Evolutionary conservation across 2,888 invertebrate genomes (phyloP).

Genomic region (Pandemis heparana): DNA sequence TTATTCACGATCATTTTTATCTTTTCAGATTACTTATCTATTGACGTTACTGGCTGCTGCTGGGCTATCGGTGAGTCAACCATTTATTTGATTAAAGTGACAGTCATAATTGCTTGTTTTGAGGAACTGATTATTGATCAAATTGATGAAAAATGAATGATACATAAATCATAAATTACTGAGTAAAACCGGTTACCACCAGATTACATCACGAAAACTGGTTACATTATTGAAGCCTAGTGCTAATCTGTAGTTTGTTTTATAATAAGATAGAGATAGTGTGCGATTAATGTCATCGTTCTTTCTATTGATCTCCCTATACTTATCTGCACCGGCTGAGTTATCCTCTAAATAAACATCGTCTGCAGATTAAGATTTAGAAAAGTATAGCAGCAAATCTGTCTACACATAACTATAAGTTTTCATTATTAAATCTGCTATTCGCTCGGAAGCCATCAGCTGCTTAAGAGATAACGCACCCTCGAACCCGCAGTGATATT

Average conservation of each 20-base stretch:
- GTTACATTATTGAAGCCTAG: neutral
- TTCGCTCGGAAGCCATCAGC: conserved; percentile 20
- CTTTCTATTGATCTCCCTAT: neutral
- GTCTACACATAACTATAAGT: conserved; percentile 10
- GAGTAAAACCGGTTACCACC: no score
- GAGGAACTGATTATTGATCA: neutral
- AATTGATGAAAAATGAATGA: neutral
- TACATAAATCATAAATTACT: neutral
- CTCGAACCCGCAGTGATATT: conserved; percentile 43
- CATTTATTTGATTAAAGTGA: neutral
- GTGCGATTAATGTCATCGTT: neutral
- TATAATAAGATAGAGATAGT: neutral
- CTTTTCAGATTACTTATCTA: conserved; percentile 19
- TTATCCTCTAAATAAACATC: neutral
- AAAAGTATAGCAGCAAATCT: neutral
- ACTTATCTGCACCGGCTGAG: neutral
- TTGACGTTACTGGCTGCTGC: conserved; percentile 11
- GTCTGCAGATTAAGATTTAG: no score
- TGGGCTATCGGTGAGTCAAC: conserved; percentile 5
- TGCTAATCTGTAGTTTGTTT: no score
- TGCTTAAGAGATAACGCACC: conserved; percentile 40
- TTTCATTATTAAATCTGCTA: conserved; percentile 30
- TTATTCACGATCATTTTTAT: conserved; percentile 13
- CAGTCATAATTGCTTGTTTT: neutral
- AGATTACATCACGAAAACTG: neutral